Base-by-base conservation (phyloP, 2,888 invertebrate species). In the Junonia oenone region DNA sequence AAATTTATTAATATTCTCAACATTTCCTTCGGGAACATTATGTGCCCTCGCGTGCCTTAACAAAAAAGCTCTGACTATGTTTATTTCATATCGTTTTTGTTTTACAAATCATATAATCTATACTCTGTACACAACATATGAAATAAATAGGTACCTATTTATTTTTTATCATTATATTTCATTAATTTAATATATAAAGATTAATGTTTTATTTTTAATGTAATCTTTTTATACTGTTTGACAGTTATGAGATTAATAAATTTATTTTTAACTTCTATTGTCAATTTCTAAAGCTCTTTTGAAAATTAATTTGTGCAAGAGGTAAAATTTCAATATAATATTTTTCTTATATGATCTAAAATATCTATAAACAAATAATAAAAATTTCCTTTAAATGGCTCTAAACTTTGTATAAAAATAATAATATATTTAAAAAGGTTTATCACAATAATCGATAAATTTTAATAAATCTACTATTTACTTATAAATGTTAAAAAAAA, bases 231-330 rank as follows among this genome's bases (percentile, higher is more conserved):
- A 6, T 35, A 47, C 47, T 54, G 53, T 54, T 31, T 31, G 9
- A 54, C 53, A 54, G 47, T 13, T 14, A 11, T 14, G 27, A 14
- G 19, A 40, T 45, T 27, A 26, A n/a, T n/a, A n/a, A 15, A 35
- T 22, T 15, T 29, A 46, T 53, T 38, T 15, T 40, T 26, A 45
- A n/a, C 51, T 43, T 50, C 63, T 63, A 63, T 63, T 63, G 63
- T 63, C 63, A 61, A 53, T 37, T 48, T 29, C 55, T 63, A 61
- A 60, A 60, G 60, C 60, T 60, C 60, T 17, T 37, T 51, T 45
- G n/a, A 55, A 48, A 58, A 3, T 19, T 49, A 26, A 26, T 31
- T 45, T 45, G 22, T 48, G 40, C 6, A n/a, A 14, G 13, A 40
- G 47, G 17, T n/a, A 33, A 47, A 14, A 29, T 14, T 29, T 17